Evolutionary conservation across 1,140 invertebrate genomes (phyloP).

Genomic region (Papilio polyxenes): DNA sequence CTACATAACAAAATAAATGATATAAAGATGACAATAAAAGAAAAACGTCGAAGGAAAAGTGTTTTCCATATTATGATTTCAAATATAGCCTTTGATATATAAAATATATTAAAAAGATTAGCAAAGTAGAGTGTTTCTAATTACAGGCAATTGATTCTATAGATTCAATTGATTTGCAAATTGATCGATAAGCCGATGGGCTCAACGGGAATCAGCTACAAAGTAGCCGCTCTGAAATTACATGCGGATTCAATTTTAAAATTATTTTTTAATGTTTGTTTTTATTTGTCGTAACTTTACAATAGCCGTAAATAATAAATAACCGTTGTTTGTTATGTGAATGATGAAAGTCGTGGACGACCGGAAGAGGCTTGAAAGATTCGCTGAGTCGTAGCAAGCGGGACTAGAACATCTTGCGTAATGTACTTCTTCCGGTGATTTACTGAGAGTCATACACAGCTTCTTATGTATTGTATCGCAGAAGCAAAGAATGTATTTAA

Average conservation of each 20-base stretch:
- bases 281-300: neutral
- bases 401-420: neutral
- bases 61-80: neutral
- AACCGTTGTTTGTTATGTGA: constrained; percentile 5
- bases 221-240: neutral
- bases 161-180: no score
- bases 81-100: no score
- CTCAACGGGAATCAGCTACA: neutral
- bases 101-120: no score
- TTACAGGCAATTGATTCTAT: no score
- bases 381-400: neutral
- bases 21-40: neutral
- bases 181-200: no score
- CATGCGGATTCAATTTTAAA: neutral
- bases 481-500: neutral
- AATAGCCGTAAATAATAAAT: constrained; percentile 2
- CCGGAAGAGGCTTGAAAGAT: constrained; percentile 11
- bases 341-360: neutral
- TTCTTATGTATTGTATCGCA: neutral
- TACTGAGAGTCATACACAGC: neutral
- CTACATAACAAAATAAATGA: neutral
- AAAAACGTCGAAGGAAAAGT: neutral
- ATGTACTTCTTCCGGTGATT: constrained; percentile 12
- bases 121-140: no score
- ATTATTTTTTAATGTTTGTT: neutral